Percentiles rank a stretch among this genome's conserved stretches.
Evolutionary conservation across 2,113 vertebrate genomes (phyloP).

Genomic region (Aldabrachelys gigantea): DNA sequence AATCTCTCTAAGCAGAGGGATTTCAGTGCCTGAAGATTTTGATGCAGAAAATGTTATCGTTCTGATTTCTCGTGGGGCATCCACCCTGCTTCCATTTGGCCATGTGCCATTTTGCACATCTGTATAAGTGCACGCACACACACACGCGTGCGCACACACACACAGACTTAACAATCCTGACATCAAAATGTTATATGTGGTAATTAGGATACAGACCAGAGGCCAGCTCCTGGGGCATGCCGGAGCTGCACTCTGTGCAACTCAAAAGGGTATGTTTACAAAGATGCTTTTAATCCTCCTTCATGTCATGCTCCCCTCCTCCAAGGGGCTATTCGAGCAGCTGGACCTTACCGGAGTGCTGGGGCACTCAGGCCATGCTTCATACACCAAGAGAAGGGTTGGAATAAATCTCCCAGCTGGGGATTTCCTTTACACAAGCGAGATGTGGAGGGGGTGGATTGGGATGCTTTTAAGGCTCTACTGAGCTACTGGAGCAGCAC

Average conservation of each 20-base stretch:
- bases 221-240: not conserved
- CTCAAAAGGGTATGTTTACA: not conserved
- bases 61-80: not conserved
- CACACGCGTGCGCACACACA: not conserved
- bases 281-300: not conserved
- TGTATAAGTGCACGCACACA: not conserved
- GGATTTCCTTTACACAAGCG: slow-evolving; percentile 14
- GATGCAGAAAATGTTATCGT: not conserved
- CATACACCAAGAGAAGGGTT: not conserved
- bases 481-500: not conserved
- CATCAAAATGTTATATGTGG: not conserved
- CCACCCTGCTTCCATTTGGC: accelerated
- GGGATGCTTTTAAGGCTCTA: not conserved
- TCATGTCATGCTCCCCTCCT: not conserved
- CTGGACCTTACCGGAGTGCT: not conserved
- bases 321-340: not conserved
- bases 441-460: not conserved
- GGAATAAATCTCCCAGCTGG: not conserved
- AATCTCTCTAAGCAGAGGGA: not conserved
- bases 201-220: not conserved
- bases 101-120: not conserved
- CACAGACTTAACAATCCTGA: not conserved
- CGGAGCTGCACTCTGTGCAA: not conserved
- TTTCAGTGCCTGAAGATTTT: not conserved
- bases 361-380: not conserved